Percentiles rank a stretch among this genome's conserved stretches.
Conservation (phyloP, 2,888 invertebrate species). For the Hoplodrina ambigua region DNA sequence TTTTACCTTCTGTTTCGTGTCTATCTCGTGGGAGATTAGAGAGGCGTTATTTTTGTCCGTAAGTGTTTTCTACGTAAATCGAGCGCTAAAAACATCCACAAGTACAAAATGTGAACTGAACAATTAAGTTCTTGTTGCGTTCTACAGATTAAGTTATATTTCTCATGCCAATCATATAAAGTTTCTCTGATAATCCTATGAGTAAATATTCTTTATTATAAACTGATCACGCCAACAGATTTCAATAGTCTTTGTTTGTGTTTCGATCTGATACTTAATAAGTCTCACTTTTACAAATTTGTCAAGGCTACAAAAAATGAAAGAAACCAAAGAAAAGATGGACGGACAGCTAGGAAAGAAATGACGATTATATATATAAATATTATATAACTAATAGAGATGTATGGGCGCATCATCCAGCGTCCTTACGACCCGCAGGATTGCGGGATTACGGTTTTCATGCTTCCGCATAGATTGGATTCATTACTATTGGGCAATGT, state of each 20-base stretch:
- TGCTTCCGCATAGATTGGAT: too few relatives aligned
- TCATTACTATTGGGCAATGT: too few relatives aligned
- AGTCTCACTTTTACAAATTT: too few relatives aligned
- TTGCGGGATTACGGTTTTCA: too few relatives aligned
- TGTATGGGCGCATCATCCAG: too few relatives aligned
- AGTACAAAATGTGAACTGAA: neutral
- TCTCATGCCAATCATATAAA: constrained; percentile 16
- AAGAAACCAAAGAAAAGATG: too few relatives aligned
- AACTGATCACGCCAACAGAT: constrained; percentile 13
- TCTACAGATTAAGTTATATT: neutral
- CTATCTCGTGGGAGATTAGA: constrained; percentile 7
- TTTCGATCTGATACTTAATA: neutral
- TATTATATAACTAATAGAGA: too few relatives aligned
- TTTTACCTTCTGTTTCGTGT: constrained; percentile 29
- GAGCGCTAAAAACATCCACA: too few relatives aligned
- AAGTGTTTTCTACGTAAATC: neutral
- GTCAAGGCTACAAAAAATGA: too few relatives aligned
- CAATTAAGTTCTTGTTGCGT: constrained; percentile 16
- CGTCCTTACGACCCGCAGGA: too few relatives aligned
- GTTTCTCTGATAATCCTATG: constrained; percentile 13
- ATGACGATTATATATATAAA: too few relatives aligned
- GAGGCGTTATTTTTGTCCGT: constrained; percentile 2
- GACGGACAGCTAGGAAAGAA: too few relatives aligned
- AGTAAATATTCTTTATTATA: neutral
- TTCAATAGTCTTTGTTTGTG: neutral